A percentile compares a stretch with the other conserved stretches of the same genome.
Evolutionary conservation across 2,797 vertebrate species (phyloP).

Genomic region (Ispidina picta): DNA sequence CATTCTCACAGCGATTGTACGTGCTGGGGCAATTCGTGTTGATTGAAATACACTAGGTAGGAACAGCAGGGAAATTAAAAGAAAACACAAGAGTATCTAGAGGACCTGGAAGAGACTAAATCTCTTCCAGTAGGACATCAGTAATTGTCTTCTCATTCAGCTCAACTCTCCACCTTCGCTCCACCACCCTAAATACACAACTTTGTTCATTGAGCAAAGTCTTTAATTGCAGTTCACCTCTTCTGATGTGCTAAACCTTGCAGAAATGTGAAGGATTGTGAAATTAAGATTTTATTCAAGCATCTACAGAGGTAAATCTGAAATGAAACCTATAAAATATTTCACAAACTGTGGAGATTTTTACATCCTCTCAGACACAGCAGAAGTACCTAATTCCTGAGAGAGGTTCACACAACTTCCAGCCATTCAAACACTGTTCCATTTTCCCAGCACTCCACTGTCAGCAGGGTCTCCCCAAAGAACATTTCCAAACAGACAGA

Average conservation of each 20-base stretch:
- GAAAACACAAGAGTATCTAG: background rate
- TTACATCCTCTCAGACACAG: conserved; percentile 26
- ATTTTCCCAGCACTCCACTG: background rate
- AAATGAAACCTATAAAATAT: conserved; percentile 28
- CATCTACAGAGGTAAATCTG: conserved; percentile 1
- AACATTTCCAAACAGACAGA: conserved; percentile 12
- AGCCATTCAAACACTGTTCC: background rate
- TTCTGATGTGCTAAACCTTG: conserved; percentile 16
- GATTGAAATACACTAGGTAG: background rate
- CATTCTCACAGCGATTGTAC: conserved; percentile 1
- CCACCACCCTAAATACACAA: background rate
- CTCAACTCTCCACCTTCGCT: background rate
- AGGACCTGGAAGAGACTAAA: background rate
- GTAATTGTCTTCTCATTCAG: background rate
- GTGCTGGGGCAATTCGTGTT: fast-evolving
- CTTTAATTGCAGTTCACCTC: background rate
- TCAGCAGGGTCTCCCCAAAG: conserved; percentile 21
- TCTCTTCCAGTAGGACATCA: background rate
- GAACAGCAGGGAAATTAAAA: background rate
- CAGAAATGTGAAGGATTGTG: conserved; percentile 38
- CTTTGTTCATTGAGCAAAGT: background rate
- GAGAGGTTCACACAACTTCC: conserved; percentile 21
- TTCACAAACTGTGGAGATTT: conserved; percentile 19
- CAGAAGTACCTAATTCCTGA: conserved; percentile 53
- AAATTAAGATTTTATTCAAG: conserved; percentile 7